phyloP scores from a whole-genome alignment of 2,113 vertebrate genomes.

The Fregata magnificens region DNA sequence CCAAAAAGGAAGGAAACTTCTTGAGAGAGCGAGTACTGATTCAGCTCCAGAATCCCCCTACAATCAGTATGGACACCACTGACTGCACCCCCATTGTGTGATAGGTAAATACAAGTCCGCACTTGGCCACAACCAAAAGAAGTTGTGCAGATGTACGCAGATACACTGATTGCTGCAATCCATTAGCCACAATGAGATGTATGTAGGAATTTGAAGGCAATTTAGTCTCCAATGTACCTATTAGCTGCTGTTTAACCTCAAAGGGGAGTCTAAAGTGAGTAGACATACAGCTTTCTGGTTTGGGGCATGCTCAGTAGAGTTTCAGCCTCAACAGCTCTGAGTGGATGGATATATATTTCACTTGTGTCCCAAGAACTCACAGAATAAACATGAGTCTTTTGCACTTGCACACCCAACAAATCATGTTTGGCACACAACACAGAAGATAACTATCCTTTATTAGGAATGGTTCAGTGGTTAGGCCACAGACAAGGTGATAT shows the following conservation, averaged over 20 bases:
- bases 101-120: background rate
- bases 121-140: background rate
- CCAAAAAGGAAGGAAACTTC: background rate
- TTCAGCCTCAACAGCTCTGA: background rate
- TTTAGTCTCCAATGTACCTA: background rate
- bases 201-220: background rate
- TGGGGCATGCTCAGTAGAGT: background rate
- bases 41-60: background rate
- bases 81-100: background rate
- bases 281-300: background rate
- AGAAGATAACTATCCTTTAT: background rate
- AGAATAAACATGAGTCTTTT: background rate
- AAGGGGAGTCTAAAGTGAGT: background rate
- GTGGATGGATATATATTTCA: accelerated
- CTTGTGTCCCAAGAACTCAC: background rate
- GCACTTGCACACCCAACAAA: background rate
- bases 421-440: background rate
- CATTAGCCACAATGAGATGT: background rate
- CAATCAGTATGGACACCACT: background rate
- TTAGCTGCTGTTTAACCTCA: background rate
- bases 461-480: background rate
- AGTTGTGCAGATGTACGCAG: background rate
- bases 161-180: background rate
- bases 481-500: background rate
- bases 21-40: background rate